phyloP scores from a whole-genome alignment of 2,888 invertebrate genomes.

The Drosophila macrospina region DNA sequence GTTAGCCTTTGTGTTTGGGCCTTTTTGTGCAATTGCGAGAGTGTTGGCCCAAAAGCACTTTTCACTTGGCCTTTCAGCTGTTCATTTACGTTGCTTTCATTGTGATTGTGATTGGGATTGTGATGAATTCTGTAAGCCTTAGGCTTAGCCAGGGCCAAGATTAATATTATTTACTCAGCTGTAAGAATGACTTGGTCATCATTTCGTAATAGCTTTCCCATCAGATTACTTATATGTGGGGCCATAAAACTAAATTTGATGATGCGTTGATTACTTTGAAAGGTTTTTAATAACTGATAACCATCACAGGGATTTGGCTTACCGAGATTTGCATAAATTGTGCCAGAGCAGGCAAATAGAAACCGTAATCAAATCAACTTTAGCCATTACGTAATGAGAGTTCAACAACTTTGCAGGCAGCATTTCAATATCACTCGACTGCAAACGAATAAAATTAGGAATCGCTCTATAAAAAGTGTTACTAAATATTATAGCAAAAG shows the following conservation, averaged over 20 bases:
- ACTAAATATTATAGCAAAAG: too few species aligned
- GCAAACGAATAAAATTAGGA: too few species aligned
- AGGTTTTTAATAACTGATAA: slow-evolving; percentile 20
- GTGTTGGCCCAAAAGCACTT: slow-evolving; percentile 53
- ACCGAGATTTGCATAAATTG: slow-evolving; percentile 9
- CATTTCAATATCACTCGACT: slow-evolving; percentile 4
- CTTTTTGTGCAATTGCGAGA: slow-evolving; percentile 52
- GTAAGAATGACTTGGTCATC: slow-evolving; percentile 51
- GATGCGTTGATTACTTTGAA: slow-evolving; percentile 32
- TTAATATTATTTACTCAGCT: slow-evolving; percentile 56
- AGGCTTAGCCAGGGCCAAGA: slow-evolving; percentile 36
- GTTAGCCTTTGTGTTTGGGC: slow-evolving; percentile 62
- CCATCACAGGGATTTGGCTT: neutral
- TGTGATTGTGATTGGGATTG: slow-evolving; percentile 75
- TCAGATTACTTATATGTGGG: slow-evolving; percentile 8
- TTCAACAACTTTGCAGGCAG: neutral
- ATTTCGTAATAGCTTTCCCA: slow-evolving; percentile 48
- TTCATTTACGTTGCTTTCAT: slow-evolving; percentile 61
- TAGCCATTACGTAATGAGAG: neutral
- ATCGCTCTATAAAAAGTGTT: too few species aligned
- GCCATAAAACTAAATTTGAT: slow-evolving; percentile 27
- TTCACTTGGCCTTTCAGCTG: slow-evolving; percentile 54
- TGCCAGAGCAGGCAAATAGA: too few species aligned
- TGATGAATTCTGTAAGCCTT: slow-evolving; percentile 67
- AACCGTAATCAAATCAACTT: slow-evolving; percentile 3